A percentile compares a stretch with the other conserved stretches of the same genome.
Evolutionary conservation across 2,113 vertebrate species (phyloP).

Genomic region (Hylia prasina): DNA sequence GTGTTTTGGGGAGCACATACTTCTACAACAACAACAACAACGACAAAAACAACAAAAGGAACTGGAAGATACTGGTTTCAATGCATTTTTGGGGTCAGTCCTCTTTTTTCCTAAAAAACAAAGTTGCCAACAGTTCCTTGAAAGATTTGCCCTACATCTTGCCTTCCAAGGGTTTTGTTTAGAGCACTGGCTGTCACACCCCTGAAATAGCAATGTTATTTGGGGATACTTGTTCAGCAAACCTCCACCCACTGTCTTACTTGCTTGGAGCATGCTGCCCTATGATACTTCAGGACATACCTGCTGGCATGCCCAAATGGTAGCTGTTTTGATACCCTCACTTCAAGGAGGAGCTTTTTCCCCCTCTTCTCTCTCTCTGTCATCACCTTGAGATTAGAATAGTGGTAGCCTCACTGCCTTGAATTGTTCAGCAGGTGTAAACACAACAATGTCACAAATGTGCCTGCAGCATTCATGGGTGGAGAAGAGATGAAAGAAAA

Average conservation of each 20-base stretch:
- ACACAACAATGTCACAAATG: background rate
- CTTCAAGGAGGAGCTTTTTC: background rate
- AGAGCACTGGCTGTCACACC: background rate
- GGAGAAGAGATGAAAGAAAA: background rate
- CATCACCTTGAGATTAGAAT: background rate
- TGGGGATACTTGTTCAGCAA: conserved; percentile 7
- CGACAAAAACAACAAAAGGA: background rate
- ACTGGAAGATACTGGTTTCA: background rate
- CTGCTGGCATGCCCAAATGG: background rate
- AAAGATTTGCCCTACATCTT: background rate
- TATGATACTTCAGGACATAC: background rate
- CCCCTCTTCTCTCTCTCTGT: background rate
- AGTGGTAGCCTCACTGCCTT: background rate
- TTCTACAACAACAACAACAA: background rate
- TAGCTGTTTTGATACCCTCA: background rate
- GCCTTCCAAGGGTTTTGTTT: background rate
- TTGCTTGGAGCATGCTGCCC: background rate
- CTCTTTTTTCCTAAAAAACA: background rate
- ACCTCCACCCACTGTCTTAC: background rate
- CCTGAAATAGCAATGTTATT: conserved; percentile 26
- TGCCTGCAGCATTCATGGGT: background rate
- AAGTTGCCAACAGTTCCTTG: background rate
- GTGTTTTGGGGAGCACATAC: background rate
- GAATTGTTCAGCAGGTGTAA: background rate
- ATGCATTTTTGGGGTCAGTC: background rate